These are phyloP conservation scores for Diogma glabrata DNA, from an alignment of 2,888 invertebrate genomes.

Conservation along the genomic window DNA sequence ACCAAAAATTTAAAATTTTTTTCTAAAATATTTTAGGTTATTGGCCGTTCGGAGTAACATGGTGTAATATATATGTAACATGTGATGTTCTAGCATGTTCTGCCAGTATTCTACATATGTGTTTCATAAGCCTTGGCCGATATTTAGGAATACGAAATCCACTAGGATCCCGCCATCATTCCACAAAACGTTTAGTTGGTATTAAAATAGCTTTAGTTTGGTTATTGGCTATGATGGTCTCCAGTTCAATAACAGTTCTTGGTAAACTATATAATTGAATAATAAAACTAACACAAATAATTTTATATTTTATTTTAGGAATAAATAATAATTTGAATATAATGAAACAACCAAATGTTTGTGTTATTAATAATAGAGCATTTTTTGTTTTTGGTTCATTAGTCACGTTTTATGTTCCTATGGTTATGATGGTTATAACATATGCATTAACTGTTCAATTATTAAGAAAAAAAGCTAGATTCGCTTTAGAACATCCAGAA, in stretches of 20 bases:
- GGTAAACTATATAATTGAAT: constrained; percentile 42
- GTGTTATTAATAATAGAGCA: constrained; percentile 73
- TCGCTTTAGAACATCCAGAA: constrained; percentile 55
- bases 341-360: constrained; percentile 63
- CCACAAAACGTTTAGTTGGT: constrained; percentile 68
- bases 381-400: constrained; percentile 87
- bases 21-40: constrained; percentile 77
- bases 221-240: constrained; percentile 81
- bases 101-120: constrained; percentile 91
- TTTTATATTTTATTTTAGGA: constrained; percentile 39
- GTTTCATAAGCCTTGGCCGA: constrained; percentile 75
- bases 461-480: constrained; percentile 64
- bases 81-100: constrained; percentile 93
- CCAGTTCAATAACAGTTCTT: constrained; percentile 72
- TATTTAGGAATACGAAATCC: constrained; percentile 85
- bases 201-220: constrained; percentile 87
- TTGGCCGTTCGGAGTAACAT: constrained; percentile 84
- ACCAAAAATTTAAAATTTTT: no score
- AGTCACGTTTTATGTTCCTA: constrained; percentile 90
- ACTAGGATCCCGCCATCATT: constrained; percentile 70
- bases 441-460: constrained; percentile 83
- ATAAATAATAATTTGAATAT: constrained; percentile 64
- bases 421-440: constrained; percentile 88
- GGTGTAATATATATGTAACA: constrained; percentile 93
- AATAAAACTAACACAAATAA: background rate